Evolutionary conservation across 2,113 vertebrate species (phyloP).

Genomic region (Eubucco bourcierii): DNA sequence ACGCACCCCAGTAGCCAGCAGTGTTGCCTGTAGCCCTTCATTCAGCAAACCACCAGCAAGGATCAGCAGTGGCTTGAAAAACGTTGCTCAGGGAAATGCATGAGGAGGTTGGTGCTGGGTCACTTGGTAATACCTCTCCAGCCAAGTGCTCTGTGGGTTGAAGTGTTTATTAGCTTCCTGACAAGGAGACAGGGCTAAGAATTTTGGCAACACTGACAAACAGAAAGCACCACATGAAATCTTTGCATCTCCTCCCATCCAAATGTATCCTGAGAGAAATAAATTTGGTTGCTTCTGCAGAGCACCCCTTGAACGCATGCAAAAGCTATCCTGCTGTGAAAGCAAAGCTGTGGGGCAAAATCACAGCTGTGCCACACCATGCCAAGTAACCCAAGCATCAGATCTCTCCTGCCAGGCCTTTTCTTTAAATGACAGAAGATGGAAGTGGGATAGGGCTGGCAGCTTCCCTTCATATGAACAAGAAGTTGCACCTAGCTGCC

Average conservation of each 20-base stretch:
- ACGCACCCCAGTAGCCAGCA: neutral
- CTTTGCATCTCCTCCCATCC: neutral
- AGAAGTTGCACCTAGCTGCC: neutral
- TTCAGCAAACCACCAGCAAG: neutral
- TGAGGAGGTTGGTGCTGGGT: neutral
- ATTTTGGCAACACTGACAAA: neutral
- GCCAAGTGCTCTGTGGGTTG: neutral
- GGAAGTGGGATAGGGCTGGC: neutral
- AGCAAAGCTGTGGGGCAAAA: neutral
- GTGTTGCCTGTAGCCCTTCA: neutral
- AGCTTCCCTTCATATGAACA: neutral
- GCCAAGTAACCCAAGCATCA: neutral
- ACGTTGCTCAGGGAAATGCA: neutral
- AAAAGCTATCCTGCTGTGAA: neutral
- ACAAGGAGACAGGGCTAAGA: neutral
- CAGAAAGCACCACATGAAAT: neutral
- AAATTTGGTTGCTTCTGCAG: neutral
- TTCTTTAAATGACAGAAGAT: neutral
- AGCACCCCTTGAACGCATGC: neutral
- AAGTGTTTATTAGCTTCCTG: neutral
- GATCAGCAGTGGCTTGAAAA: neutral
- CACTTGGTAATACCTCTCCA: neutral
- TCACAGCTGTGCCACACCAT: neutral
- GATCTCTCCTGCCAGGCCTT: neutral
- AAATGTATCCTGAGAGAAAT: fast-evolving